Evolutionary conservation across 2,113 vertebrate species (phyloP), one percentile per base, ranked within the genome.

Genomic region (Agelaius tricolor): DNA sequence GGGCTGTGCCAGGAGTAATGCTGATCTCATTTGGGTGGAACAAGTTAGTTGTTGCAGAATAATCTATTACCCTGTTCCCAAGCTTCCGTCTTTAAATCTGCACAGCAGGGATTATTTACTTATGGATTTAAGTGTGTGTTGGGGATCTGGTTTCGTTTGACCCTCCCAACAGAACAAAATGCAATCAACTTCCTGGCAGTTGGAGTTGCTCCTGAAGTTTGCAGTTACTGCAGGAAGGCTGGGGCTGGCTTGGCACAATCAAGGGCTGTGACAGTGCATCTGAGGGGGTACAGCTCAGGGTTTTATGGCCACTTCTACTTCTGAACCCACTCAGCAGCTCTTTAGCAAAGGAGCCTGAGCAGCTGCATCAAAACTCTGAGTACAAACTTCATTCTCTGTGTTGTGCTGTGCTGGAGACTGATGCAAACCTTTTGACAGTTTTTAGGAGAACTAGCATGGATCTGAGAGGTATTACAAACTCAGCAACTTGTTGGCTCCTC

Each of bases 11-110:
- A 3, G 7, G 57, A 52, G 55, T 54, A 62, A 39, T 3, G 23
- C 94, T 96, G 85, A 93, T 95, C 90, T 96, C 94, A 84, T 91
- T 90, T 86, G 94, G 92, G 85, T 94, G 94, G 94, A 93, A 95
- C 83, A 90, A 89, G 65, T 84, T 72, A 12, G 72, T 75, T 63
- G 65, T 33, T 84, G 83, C 88, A 24, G 86, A 86, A 74, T 88
- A 90, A 86, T 89, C 89, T 91, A 10, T 83, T 89, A 30, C 72
- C 43, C 80, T 47, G 37, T 46, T 91, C 79, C 69, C 69, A 84
- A 84, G 83, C 90, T 96, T 90, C 93, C 13, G 15, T 72, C 90
- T 87, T 80, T 81, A 87, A 92, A 77, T 78, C 88, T 1, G 2
- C 76, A 4, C 68, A 72, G 76, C 83, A 30, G 86, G 92, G 93